Conservation (phyloP, 2,113 vertebrate genomes). For the Halcyon malimbica region DNA sequence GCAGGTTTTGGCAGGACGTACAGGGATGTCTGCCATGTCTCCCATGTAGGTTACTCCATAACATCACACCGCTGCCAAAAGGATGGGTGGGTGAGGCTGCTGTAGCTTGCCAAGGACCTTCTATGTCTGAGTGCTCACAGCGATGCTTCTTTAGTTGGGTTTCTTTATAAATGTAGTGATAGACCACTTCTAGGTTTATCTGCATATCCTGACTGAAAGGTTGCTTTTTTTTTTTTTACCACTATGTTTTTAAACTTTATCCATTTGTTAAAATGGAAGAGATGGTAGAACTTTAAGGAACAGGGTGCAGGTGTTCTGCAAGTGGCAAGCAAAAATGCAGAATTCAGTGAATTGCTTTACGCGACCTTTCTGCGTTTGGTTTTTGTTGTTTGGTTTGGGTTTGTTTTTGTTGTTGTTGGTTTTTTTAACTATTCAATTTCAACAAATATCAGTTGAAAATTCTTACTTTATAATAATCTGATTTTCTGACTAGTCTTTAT, state of each 20-base stretch:
- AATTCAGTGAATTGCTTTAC: not conserved
- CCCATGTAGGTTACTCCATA: not conserved
- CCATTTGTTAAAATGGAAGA: not conserved
- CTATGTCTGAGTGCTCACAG: not conserved
- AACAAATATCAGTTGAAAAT: not conserved
- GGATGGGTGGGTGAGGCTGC: not conserved
- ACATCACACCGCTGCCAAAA: not conserved
- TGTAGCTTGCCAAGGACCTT: not conserved
- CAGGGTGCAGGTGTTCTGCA: not conserved
- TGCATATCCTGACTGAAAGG: not conserved
- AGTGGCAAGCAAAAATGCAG: not conserved
- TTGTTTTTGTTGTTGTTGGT: not conserved
- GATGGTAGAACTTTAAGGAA: not conserved
- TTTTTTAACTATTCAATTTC: not conserved
- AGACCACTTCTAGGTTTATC: not conserved
- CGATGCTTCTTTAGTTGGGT: not conserved
- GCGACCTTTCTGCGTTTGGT: not conserved
- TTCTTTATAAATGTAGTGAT: not conserved
- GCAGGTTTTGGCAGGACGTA: not conserved
- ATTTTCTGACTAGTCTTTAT: not conserved
- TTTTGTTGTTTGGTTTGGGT: too few relatives aligned
- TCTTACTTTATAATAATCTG: not conserved
- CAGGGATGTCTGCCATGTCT: not conserved
- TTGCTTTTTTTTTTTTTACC: not conserved
- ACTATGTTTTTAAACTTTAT: not conserved